phyloP scores from a whole-genome alignment of 35 echinoderm and acorn worm genomes.

The Strongylocentrotus purpuratus region DNA sequence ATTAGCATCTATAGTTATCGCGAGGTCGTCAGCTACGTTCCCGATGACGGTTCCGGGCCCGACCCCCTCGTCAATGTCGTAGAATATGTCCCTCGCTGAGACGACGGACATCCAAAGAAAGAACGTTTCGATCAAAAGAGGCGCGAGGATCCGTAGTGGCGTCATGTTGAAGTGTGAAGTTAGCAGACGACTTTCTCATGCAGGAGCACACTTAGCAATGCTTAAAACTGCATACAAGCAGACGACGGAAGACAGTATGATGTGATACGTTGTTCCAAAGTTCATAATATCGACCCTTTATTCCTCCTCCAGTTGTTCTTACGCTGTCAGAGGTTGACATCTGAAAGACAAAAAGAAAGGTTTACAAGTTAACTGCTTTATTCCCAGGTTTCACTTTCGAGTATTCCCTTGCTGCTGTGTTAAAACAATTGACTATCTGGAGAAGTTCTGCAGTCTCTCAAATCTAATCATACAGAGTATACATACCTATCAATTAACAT shows the following conservation, averaged over 20 bases:
- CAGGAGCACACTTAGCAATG: neutral
- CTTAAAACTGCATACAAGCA: neutral
- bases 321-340: neutral
- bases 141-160: neutral
- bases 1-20: neutral
- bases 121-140: neutral
- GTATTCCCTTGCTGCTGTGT: neutral
- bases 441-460: neutral
- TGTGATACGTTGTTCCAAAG: neutral
- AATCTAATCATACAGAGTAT: neutral
- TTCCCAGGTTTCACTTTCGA: no score
- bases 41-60: neutral
- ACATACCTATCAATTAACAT: no score
- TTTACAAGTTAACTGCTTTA: neutral
- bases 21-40: conserved; percentile 29
- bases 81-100: neutral
- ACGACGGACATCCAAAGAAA: conserved; percentile 14
- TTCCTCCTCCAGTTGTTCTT: neutral
- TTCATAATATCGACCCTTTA: neutral
- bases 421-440: neutral
- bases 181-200: neutral
- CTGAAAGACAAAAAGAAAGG: neutral
- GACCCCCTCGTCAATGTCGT: conserved; percentile 19
- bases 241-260: neutral
- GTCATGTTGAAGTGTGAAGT: neutral